Evolutionary conservation across 2,888 invertebrate genomes (phyloP).

Genomic region (Drosophila macrothrix): DNA sequence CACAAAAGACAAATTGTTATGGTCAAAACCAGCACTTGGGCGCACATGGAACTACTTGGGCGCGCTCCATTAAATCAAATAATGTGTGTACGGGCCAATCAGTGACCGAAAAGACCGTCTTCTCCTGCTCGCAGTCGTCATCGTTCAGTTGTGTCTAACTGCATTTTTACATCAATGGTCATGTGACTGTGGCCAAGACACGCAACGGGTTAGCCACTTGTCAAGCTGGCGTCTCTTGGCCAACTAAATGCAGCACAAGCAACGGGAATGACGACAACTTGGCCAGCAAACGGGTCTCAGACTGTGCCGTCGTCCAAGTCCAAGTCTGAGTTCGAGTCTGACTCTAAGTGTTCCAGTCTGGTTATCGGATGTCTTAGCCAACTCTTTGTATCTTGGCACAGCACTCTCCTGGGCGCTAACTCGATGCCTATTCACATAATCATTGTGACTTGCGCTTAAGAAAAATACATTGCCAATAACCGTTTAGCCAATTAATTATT

Average conservation of each 20-base stretch:
- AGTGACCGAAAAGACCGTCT: slow-evolving; percentile 49
- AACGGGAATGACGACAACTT: slow-evolving; percentile 66
- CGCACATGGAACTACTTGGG: slow-evolving; percentile 59
- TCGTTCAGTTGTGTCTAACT: slow-evolving; percentile 58
- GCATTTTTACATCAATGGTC: slow-evolving; percentile 79
- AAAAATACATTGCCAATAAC: slow-evolving; percentile 66
- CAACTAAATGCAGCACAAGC: slow-evolving; percentile 62
- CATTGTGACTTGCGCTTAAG: slow-evolving; percentile 34
- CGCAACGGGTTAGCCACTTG: slow-evolving; percentile 65
- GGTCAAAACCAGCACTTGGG: slow-evolving; percentile 55
- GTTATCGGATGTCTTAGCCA: not conserved
- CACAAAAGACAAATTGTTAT: slow-evolving; percentile 54
- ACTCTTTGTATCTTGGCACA: slow-evolving; percentile 6
- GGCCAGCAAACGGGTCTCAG: slow-evolving; percentile 58
- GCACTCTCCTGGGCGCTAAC: slow-evolving; percentile 43
- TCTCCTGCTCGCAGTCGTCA: slow-evolving; percentile 15
- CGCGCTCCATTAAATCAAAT: slow-evolving; percentile 74
- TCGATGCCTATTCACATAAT: slow-evolving; percentile 63
- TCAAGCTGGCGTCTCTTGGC: slow-evolving; percentile 45
- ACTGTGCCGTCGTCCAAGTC: not conserved
- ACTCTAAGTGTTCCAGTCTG: not conserved
- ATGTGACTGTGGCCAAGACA: slow-evolving; percentile 50
- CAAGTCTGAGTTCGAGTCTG: not conserved
- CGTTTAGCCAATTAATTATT: slow-evolving; percentile 72
- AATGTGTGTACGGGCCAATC: slow-evolving; percentile 45